Evolutionary conservation across 2,888 invertebrate genomes (phyloP).

Genomic region (Carterocephalus palaemon): DNA sequence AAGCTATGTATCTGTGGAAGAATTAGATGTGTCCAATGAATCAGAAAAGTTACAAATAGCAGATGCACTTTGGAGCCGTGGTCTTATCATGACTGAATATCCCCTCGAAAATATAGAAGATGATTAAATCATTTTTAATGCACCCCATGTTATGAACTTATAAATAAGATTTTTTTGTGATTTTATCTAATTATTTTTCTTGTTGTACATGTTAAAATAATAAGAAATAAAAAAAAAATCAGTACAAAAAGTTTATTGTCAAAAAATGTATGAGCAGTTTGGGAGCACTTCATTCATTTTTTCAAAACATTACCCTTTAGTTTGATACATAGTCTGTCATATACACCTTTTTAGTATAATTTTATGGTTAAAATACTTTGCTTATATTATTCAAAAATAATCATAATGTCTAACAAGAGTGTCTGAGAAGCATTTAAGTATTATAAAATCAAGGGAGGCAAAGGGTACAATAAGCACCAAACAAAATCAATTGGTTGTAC

Average conservation of each 20-base stretch:
- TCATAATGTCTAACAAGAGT: too few species aligned
- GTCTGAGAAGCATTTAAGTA: too few species aligned
- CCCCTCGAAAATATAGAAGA: constrained; percentile 74
- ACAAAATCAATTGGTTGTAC: too few species aligned
- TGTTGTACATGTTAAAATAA: background rate
- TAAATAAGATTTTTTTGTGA: background rate
- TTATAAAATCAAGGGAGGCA: too few species aligned
- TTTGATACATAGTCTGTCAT: constrained; percentile 16
- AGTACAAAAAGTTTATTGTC: constrained; percentile 39
- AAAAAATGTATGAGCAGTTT: constrained; percentile 59
- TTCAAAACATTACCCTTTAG: constrained; percentile 29
- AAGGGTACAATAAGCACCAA: too few species aligned
- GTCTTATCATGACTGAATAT: constrained; percentile 85
- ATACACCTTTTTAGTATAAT: constrained; percentile 3
- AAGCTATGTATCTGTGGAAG: constrained; percentile 83
- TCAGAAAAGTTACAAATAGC: constrained; percentile 82
- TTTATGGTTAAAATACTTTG: constrained; percentile 1
- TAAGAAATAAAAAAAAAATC: constrained; percentile 2
- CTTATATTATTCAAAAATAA: too few species aligned
- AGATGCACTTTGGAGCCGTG: constrained; percentile 89
- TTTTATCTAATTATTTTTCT: background rate
- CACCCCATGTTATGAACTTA: constrained; percentile 16
- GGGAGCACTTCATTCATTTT: constrained; percentile 63
- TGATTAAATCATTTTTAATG: constrained; percentile 43
- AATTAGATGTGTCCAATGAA: constrained; percentile 82